Percentiles rank a stretch among this genome's conserved stretches.
Evolutionary conservation across 2,888 invertebrate genomes (phyloP).

Genomic region (Latheticus oryzae): DNA sequence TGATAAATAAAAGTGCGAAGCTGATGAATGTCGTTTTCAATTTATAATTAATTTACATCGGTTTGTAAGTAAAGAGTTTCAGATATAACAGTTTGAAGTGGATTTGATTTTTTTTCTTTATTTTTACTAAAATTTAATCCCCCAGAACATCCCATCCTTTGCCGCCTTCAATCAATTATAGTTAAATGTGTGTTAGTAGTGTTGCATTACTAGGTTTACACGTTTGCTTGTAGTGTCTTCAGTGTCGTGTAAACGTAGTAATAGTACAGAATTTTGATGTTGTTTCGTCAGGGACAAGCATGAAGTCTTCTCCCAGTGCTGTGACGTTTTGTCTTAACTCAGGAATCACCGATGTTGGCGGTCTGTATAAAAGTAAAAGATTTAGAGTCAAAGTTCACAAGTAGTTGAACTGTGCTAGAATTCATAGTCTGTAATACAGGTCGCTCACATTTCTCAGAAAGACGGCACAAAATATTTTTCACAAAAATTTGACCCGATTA

Average conservation of each 20-base stretch:
- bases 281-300: slow-evolving; percentile 68
- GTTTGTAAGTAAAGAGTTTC: slow-evolving; percentile 23
- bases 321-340: slow-evolving; percentile 75
- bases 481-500: too few relatives aligned
- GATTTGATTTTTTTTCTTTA: slow-evolving; percentile 27
- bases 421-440: slow-evolving; percentile 25
- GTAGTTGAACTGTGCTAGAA: slow-evolving; percentile 28
- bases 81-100: slow-evolving; percentile 34
- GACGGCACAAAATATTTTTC: slow-evolving; percentile 1
- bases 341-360: slow-evolving; percentile 71
- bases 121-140: slow-evolving; percentile 38
- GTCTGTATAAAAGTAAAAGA: slow-evolving; percentile 62
- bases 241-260: slow-evolving; percentile 52
- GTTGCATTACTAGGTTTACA: slow-evolving; percentile 50
- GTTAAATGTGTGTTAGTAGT: slow-evolving; percentile 36
- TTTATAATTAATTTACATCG: slow-evolving; percentile 9
- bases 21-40: slow-evolving; percentile 18
- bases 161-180: slow-evolving; percentile 14
- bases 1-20: slow-evolving; percentile 57
- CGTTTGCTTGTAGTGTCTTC: slow-evolving; percentile 42
- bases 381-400: slow-evolving; percentile 27
- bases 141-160: slow-evolving; percentile 42
- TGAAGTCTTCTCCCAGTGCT: slow-evolving; percentile 77
- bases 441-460: slow-evolving; percentile 29
- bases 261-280: slow-evolving; percentile 46